These are phyloP conservation scores for Phenganax marumi DNA, from an alignment of 92 coral and sea anemone species.

Conservation along the genomic window DNA sequence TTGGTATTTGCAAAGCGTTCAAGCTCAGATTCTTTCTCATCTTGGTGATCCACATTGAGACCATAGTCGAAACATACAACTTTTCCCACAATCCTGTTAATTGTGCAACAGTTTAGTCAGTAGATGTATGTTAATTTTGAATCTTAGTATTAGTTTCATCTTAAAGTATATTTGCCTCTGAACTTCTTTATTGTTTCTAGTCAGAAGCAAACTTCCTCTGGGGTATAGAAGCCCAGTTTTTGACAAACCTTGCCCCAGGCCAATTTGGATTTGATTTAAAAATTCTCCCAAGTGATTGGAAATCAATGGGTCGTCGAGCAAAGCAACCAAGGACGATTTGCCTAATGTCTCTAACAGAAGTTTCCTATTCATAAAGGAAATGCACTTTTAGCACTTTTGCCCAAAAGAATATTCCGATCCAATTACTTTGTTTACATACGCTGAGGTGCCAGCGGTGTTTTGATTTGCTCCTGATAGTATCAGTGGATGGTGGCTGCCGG, in stretches of 20 bases:
- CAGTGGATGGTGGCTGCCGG: not conserved
- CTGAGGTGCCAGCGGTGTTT: not conserved
- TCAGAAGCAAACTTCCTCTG: slow-evolving; percentile 46
- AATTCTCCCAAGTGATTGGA: slow-evolving; percentile 56
- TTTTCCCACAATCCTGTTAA: not conserved
- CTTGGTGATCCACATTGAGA: not conserved
- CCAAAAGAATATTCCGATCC: no score
- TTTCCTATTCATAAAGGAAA: slow-evolving; percentile 38
- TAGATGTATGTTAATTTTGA: not conserved
- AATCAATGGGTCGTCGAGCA: slow-evolving; percentile 59
- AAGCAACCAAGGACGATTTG: slow-evolving; percentile 36
- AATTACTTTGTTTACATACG: not conserved
- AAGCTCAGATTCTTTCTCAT: not conserved
- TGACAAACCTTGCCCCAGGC: slow-evolving; percentile 58
- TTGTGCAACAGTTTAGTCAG: not conserved
- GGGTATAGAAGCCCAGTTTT: slow-evolving; percentile 48
- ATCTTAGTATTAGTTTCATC: no score
- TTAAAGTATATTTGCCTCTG: no score
- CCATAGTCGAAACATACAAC: not conserved
- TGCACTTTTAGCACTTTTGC: not conserved
- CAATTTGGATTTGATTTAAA: slow-evolving; percentile 58
- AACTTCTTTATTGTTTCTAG: slow-evolving; percentile 50
- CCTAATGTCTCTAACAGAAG: slow-evolving; percentile 46
- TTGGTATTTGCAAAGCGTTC: not conserved
- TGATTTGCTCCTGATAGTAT: not conserved